These are phyloP conservation scores for Poeciliopsis turrubarensis DNA, from an alignment of 2,113 vertebrate species.

Conservation along the genomic window DNA sequence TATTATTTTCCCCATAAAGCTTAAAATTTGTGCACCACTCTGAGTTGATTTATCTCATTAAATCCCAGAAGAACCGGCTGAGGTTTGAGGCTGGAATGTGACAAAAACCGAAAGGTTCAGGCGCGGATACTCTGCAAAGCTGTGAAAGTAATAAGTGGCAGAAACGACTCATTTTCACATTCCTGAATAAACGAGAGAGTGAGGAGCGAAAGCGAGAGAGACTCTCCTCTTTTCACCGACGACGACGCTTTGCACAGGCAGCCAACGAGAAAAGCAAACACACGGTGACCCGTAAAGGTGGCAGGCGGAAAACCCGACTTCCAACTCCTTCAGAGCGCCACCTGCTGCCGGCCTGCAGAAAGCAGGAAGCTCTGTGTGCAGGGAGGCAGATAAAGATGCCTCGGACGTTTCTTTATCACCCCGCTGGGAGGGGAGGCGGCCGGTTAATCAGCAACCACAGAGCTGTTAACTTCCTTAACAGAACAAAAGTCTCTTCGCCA, in stretches of 20 bases:
- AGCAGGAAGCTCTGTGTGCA: neutral
- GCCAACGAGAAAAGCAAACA: neutral
- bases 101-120: no score
- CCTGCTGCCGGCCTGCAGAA: slow-evolving; percentile 35
- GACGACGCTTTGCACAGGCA: neutral
- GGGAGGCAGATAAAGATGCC: slow-evolving; percentile 2
- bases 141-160: no score
- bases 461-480: slow-evolving; percentile 2
- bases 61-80: no score
- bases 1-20: no score
- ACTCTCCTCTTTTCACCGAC: neutral
- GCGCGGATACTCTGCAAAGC: no score
- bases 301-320: neutral
- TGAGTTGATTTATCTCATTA: no score
- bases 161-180: no score
- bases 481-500: slow-evolving; percentile 5
- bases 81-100: no score
- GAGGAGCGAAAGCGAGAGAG: no score
- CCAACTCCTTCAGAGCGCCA: slow-evolving; percentile 23
- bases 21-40: no score
- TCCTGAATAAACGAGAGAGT: no score
- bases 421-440: slow-evolving; percentile 3
- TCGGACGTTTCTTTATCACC: neutral
- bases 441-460: slow-evolving; percentile 11
- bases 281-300: neutral